These are phyloP conservation scores for Drosophila bunnanda DNA, from an alignment of 2,888 invertebrate species.

Conservation along the genomic window DNA sequence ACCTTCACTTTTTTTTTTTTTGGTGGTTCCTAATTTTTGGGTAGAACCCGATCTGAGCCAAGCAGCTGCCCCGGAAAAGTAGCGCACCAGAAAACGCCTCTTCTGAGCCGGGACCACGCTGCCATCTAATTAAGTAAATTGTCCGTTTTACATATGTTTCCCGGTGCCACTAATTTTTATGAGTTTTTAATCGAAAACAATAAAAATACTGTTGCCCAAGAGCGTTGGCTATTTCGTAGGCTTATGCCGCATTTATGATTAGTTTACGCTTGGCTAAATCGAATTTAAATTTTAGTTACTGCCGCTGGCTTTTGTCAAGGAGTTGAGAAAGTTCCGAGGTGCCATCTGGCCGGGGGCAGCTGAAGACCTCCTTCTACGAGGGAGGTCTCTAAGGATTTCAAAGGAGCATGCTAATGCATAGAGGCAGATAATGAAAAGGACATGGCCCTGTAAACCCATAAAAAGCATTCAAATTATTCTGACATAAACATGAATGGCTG, in stretches of 20 bases:
- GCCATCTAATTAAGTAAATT: slow-evolving; percentile 75
- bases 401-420: slow-evolving; percentile 1
- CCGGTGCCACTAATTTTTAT: slow-evolving; percentile 57
- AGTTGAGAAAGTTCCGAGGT: slow-evolving; percentile 11
- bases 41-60: slow-evolving; percentile 28
- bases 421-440: neutral
- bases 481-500: neutral
- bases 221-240: slow-evolving; percentile 36
- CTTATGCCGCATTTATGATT: slow-evolving; percentile 61
- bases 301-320: slow-evolving; percentile 15
- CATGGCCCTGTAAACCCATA: neutral
- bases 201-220: slow-evolving; percentile 55
- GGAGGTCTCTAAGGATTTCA: slow-evolving; percentile 1
- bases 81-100: slow-evolving; percentile 72
- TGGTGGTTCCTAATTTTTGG: slow-evolving; percentile 52
- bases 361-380: slow-evolving; percentile 4
- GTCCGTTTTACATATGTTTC: slow-evolving; percentile 75
- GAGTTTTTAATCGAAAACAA: slow-evolving; percentile 76
- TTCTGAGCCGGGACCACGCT: slow-evolving; percentile 36
- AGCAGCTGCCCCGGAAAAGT: slow-evolving; percentile 60
- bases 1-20: slow-evolving; percentile 52
- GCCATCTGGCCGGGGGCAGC: slow-evolving; percentile 34
- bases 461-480: neutral
- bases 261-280: slow-evolving; percentile 66
- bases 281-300: slow-evolving; percentile 50